Conservation (phyloP, 2,888 invertebrate species). For the Pollenia labialis region DNA sequence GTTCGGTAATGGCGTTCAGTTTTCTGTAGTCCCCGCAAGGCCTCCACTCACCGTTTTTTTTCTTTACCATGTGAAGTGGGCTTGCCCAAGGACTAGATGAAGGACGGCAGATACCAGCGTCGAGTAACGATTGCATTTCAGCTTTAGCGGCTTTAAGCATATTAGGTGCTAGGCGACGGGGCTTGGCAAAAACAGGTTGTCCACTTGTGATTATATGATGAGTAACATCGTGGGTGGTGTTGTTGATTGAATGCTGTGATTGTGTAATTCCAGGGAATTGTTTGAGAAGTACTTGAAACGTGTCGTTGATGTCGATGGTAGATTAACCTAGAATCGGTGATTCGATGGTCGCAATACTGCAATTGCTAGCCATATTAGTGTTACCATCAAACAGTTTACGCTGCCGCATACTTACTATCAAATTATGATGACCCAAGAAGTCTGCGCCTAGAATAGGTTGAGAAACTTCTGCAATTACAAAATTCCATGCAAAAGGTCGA, state of each 20-base stretch:
- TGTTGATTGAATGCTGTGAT: not conserved
- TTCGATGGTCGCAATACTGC: slow-evolving; percentile 8
- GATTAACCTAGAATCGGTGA: slow-evolving; percentile 12
- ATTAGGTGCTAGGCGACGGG: slow-evolving; percentile 76
- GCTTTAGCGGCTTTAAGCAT: slow-evolving; percentile 55
- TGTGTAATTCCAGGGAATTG: slow-evolving; percentile 52
- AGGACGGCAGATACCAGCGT: slow-evolving; percentile 82
- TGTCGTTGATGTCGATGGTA: slow-evolving; percentile 20
- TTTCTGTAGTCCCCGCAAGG: slow-evolving; percentile 43
- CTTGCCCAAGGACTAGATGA: slow-evolving; percentile 82
- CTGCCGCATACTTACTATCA: slow-evolving; percentile 21
- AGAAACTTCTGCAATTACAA: slow-evolving; percentile 61
- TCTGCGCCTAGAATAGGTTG: slow-evolving; percentile 63
- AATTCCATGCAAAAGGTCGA: slow-evolving; percentile 50
- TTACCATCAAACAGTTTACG: slow-evolving; percentile 51
- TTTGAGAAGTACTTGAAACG: slow-evolving; percentile 49
- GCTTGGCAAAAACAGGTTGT: slow-evolving; percentile 54
- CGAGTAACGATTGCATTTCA: slow-evolving; percentile 67
- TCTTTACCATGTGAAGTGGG: slow-evolving; percentile 73
- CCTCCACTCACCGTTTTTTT: slow-evolving; percentile 52
- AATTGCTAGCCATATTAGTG: slow-evolving; percentile 17
- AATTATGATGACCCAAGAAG: slow-evolving; percentile 51
- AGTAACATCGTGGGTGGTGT: slow-evolving; percentile 15
- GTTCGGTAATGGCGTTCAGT: slow-evolving; percentile 41
- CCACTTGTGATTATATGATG: slow-evolving; percentile 60